Conservation (phyloP, 1,140 invertebrate species). For the Drosophila nasuta region DNA sequence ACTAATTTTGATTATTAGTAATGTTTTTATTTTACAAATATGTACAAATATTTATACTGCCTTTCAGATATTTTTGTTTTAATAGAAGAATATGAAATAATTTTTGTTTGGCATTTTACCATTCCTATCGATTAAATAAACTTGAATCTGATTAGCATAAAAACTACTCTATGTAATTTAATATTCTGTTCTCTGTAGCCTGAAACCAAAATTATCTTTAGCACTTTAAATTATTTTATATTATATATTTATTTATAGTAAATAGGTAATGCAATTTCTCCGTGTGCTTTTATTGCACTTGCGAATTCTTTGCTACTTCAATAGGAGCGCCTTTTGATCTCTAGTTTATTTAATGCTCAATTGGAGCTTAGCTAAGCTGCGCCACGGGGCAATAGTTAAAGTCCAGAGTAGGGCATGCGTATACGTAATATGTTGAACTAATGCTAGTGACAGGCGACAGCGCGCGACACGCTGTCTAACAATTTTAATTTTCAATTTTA, state of each 20-base stretch:
- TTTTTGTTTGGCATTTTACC: too few species aligned
- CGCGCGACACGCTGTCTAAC: conserved; percentile 80
- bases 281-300: background rate
- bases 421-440: conserved; percentile 56
- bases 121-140: too few species aligned
- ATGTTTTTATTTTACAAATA: too few species aligned
- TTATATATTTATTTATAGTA: background rate
- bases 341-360: background rate
- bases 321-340: background rate
- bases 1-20: too few species aligned
- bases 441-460: conserved; percentile 73
- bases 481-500: conserved; percentile 82
- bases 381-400: conserved; percentile 2
- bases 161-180: too few species aligned
- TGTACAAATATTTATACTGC: too few species aligned
- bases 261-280: background rate
- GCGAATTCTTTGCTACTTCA: background rate
- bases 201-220: too few species aligned
- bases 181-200: too few species aligned
- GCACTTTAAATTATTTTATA: background rate
- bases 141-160: too few species aligned
- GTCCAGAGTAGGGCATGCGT: conserved; percentile 60
- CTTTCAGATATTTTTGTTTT: too few species aligned
- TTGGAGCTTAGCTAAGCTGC: background rate
- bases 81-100: too few species aligned